phyloP scores from a whole-genome alignment of 2,113 vertebrate genomes.

The Hystrix brachyura region DNA sequence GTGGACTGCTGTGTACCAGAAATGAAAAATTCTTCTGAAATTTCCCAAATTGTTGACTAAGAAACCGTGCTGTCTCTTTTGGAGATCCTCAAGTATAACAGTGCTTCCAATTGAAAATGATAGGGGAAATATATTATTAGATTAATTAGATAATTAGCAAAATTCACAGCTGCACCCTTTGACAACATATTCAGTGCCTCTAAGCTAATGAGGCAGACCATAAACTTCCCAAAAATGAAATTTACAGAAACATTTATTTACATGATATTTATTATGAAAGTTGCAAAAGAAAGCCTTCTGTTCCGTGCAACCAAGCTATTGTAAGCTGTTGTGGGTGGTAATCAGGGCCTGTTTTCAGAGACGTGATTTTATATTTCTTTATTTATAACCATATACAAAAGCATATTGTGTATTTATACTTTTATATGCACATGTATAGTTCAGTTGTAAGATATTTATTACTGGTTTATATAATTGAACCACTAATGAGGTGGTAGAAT shows the following conservation, averaged over 20 bases:
- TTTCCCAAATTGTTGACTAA: slow-evolving; percentile 62
- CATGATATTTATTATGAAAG: slow-evolving; percentile 81
- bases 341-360: slow-evolving; percentile 37
- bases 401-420: slow-evolving; percentile 42
- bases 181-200: slow-evolving; percentile 78
- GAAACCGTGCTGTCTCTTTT: slow-evolving; percentile 71
- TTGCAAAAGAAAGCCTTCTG: slow-evolving; percentile 41
- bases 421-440: slow-evolving; percentile 63
- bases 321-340: slow-evolving; percentile 35
- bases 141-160: slow-evolving; percentile 88
- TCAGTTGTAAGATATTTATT: slow-evolving; percentile 77
- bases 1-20: background rate
- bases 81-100: slow-evolving; percentile 69
- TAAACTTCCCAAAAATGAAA: slow-evolving; percentile 81
- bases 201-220: slow-evolving; percentile 83
- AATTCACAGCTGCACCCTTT: slow-evolving; percentile 86
- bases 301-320: slow-evolving; percentile 34
- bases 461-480: slow-evolving; percentile 73
- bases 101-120: slow-evolving; percentile 79
- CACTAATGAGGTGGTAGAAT: slow-evolving; percentile 77
- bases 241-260: slow-evolving; percentile 82
- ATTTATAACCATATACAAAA: slow-evolving; percentile 66
- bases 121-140: slow-evolving; percentile 84
- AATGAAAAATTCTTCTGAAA: slow-evolving; percentile 21
- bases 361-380: slow-evolving; percentile 62